phyloP scores from a whole-genome alignment of 2,113 vertebrate genomes.

The Halichoerus grypus region DNA sequence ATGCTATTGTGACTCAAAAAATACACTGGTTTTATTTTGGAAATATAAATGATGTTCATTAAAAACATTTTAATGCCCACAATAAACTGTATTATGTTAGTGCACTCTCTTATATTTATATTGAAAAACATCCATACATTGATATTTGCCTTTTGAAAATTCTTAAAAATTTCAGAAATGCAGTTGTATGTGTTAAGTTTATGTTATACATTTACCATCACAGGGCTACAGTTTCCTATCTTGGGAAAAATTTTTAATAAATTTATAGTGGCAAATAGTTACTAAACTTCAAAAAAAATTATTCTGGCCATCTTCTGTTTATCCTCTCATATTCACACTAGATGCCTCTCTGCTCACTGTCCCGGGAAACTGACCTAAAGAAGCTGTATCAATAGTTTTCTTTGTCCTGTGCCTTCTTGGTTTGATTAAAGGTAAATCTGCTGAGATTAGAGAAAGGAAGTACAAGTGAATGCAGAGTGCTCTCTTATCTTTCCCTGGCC shows the following conservation, averaged over 20 bases:
- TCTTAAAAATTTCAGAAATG: background rate
- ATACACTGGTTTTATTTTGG: background rate
- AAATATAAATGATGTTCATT: background rate
- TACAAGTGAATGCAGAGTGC: background rate
- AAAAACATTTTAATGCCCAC: background rate
- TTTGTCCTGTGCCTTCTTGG: background rate
- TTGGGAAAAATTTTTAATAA: background rate
- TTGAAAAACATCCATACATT: background rate
- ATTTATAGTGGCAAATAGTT: background rate
- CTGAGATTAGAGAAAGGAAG: background rate
- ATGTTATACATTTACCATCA: background rate
- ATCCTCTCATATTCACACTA: background rate
- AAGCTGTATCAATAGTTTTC: background rate
- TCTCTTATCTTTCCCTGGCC: background rate
- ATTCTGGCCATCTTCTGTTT: background rate
- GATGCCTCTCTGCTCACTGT: background rate
- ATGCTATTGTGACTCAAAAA: background rate
- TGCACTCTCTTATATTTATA: background rate
- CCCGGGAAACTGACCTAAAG: background rate
- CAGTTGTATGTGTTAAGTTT: background rate
- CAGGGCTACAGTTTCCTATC: background rate
- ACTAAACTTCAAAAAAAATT: background rate
- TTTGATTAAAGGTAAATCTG: background rate
- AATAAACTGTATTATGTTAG: background rate
- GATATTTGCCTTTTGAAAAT: background rate